phyloP scores from a whole-genome alignment of 2,888 invertebrate species.

The Apoda limacodes region DNA sequence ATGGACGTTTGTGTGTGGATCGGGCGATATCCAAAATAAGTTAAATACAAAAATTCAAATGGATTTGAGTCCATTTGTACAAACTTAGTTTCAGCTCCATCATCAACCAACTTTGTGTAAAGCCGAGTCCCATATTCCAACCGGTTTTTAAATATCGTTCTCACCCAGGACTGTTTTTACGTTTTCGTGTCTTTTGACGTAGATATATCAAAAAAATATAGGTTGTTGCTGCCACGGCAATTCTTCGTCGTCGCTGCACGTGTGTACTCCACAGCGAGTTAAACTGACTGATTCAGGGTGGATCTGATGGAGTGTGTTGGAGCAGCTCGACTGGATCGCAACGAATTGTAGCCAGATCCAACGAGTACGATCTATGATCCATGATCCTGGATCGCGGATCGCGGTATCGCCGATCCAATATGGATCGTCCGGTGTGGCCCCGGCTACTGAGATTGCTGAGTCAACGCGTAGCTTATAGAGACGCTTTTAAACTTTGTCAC shows the following conservation, averaged over 20 bases:
- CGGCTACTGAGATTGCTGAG: too few species aligned
- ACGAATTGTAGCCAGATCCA: not conserved
- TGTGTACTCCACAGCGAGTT: not conserved
- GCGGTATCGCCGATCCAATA: too few species aligned
- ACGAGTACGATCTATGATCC: conserved; percentile 1
- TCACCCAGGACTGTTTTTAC: not conserved
- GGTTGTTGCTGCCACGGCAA: not conserved
- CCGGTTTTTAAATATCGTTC: too few species aligned
- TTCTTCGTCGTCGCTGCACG: not conserved
- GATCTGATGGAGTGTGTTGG: not conserved
- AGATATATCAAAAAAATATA: not conserved
- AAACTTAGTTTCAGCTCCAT: too few species aligned
- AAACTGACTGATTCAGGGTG: not conserved
- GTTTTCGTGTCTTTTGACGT: not conserved
- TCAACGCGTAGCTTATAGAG: too few species aligned
- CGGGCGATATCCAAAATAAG: conserved; percentile 6
- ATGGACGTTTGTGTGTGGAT: conserved; percentile 12
- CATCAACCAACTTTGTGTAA: too few species aligned
- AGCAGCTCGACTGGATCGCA: too few species aligned
- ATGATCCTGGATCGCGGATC: not conserved
- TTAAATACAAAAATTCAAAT: too few species aligned
- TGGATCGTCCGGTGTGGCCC: not conserved
- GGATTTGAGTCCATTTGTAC: too few species aligned
- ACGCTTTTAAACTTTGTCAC: too few species aligned
- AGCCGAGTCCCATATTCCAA: too few species aligned